phyloP scores from a whole-genome alignment of 2,113 vertebrate species.

The Platichthys stellatus region DNA sequence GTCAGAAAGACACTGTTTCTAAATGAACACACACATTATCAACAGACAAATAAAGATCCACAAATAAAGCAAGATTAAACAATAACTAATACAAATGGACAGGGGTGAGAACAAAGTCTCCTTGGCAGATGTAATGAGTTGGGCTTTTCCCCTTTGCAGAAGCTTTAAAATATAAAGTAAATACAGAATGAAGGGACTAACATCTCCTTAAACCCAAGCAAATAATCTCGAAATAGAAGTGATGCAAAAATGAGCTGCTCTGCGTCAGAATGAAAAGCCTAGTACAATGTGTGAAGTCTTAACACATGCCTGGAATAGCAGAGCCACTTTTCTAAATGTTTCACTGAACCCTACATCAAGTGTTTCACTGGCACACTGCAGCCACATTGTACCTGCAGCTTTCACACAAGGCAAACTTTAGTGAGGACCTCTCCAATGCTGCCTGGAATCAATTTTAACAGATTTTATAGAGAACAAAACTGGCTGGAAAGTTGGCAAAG shows the following conservation, averaged over 20 bases:
- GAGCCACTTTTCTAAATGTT: neutral
- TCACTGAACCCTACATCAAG: conserved; percentile 47
- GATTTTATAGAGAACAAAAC: conserved; percentile 21
- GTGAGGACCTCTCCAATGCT: conserved; percentile 6
- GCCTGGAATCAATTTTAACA: conserved; percentile 47
- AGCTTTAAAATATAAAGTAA: no score
- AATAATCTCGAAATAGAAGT: conserved; percentile 5
- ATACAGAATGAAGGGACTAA: neutral
- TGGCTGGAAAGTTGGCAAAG: neutral
- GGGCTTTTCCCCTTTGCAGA: no score
- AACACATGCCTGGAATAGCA: conserved; percentile 18
- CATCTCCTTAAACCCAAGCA: neutral
- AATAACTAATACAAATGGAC: no score
- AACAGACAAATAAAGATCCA: no score
- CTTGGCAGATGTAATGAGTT: no score
- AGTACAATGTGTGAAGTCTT: neutral
- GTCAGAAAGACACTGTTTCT: no score
- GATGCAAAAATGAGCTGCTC: conserved; percentile 2
- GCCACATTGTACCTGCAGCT: neutral
- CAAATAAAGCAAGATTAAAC: no score
- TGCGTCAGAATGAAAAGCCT: conserved; percentile 4
- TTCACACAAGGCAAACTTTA: neutral
- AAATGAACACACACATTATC: no score
- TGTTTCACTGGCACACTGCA: conserved; percentile 25
- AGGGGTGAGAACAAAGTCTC: no score